Evolutionary conservation across 2,888 invertebrate genomes (phyloP), one percentile per base, ranked within the genome.

Genomic region (Timema cristinae): DNA sequence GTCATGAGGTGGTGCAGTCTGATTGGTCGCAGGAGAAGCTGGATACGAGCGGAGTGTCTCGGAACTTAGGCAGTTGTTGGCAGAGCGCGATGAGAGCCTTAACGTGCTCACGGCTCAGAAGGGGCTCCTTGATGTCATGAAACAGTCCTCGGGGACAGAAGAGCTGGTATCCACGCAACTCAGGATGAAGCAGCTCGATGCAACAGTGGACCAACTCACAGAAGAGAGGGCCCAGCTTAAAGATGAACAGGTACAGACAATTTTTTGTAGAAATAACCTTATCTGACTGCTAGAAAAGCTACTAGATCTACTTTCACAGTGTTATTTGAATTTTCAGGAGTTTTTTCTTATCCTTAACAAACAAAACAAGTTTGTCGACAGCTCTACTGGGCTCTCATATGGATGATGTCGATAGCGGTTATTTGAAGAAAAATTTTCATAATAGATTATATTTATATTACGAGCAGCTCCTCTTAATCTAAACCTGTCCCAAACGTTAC

Each of bases 11-110:
- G 50, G 47, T 70, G 32, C 32, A 68, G 68, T 32, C 49, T 48
- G 61, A 54, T 16, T 68, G 68, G 71, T n/a, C 59, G 11, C 61
- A 16, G 10, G 71, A 71, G 49, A 68, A 68, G 51, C 48, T 48
- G n/a, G n/a, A 8, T 8, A 61, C 51, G 68, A 71, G 50, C 59
- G 61, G 15, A 48, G n/a, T 49, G 11, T 67, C 8, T 50, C 32
- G 5, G 68, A 49, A 49, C 78, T 82, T 50, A 81, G 80, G 75
- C 80, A 81, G 69, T 78, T 80, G 72, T 72, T 83, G n/a, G 81
- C 81, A 74, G 76, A 76, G 63, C 78, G 80, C 11, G 79, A 81
- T 32, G 80, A 83, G 67, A 76, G 78, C 8, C 76, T 85, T 48
- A 80, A 80, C 13, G 13, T 59, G 8, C 16, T 68, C 10, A 67